These are phyloP conservation scores for Cotesia vestalis DNA, from an alignment of 1,140 invertebrate genomes.

Conservation along the genomic window DNA sequence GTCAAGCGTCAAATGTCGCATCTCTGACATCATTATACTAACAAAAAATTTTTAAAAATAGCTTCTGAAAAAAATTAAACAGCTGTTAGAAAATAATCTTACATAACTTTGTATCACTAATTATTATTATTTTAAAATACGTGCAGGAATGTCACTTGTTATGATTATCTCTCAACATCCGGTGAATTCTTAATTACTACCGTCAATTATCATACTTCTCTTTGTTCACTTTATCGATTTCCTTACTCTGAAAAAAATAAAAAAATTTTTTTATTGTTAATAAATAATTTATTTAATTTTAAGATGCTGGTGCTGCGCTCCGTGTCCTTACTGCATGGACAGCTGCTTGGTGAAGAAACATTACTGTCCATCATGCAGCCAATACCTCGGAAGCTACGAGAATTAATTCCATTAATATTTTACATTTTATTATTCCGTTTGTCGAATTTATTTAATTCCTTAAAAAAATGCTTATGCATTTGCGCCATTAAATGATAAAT, in stretches of 20 bases:
- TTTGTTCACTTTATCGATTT: too few species aligned
- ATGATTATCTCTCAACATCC: too few species aligned
- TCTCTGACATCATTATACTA: not conserved
- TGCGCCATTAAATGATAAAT: not conserved
- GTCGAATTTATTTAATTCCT: not conserved
- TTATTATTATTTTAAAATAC: too few species aligned
- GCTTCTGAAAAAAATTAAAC: too few species aligned
- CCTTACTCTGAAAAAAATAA: not conserved
- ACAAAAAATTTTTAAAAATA: too few species aligned
- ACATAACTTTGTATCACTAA: too few species aligned
- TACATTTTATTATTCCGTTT: too few species aligned
- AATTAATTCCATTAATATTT: constrained; percentile 43
- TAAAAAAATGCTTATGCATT: not conserved
- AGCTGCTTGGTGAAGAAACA: constrained; percentile 72
- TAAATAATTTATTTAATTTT: constrained; percentile 47
- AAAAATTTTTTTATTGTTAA: constrained; percentile 33
- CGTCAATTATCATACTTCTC: too few species aligned
- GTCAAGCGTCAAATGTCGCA: not conserved
- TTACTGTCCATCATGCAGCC: constrained; percentile 73
- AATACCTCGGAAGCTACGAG: constrained; percentile 70
- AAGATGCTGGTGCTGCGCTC: constrained; percentile 72
- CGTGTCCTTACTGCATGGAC: constrained; percentile 74
- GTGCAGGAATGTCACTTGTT: too few species aligned
- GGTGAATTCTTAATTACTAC: too few species aligned
- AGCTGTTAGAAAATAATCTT: too few species aligned